These are phyloP conservation scores for Hypanus sabinus DNA, from an alignment of 2,113 vertebrate species.

Conservation along the genomic window DNA sequence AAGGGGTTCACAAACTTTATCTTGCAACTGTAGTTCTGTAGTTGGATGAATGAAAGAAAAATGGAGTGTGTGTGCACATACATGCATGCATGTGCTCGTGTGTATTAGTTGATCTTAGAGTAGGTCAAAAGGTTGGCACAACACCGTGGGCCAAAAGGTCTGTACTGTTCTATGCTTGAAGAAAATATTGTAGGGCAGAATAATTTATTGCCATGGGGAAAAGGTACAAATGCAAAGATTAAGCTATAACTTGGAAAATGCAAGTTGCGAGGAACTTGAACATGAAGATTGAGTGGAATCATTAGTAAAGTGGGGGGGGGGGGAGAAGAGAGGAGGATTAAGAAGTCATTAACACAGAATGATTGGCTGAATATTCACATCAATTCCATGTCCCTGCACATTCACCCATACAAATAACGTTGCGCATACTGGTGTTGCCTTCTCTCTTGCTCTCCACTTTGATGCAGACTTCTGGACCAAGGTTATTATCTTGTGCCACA, in stretches of 20 bases:
- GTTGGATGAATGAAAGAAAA: too few species aligned
- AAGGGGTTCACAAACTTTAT: too few species aligned
- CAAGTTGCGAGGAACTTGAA: neutral
- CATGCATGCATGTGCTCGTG: too few species aligned
- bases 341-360: neutral
- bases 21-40: too few species aligned
- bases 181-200: too few species aligned
- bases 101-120: too few species aligned
- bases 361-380: neutral
- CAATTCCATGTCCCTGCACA: neutral
- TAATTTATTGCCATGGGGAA: neutral
- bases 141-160: too few species aligned
- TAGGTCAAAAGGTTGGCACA: too few species aligned
- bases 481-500: slow-evolving; percentile 73
- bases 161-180: too few species aligned
- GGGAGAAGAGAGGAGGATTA: too few species aligned
- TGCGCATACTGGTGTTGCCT: slow-evolving; percentile 45
- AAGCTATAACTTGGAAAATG: too few species aligned
- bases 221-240: neutral
- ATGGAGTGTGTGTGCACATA: too few species aligned
- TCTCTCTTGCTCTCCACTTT: slow-evolving; percentile 78
- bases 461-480: slow-evolving; percentile 65
- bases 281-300: neutral
- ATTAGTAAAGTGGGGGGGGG: neutral
- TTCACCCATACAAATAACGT: neutral